Conservation (phyloP, 2,888 invertebrate genomes). For the Parelbella ahira region DNA sequence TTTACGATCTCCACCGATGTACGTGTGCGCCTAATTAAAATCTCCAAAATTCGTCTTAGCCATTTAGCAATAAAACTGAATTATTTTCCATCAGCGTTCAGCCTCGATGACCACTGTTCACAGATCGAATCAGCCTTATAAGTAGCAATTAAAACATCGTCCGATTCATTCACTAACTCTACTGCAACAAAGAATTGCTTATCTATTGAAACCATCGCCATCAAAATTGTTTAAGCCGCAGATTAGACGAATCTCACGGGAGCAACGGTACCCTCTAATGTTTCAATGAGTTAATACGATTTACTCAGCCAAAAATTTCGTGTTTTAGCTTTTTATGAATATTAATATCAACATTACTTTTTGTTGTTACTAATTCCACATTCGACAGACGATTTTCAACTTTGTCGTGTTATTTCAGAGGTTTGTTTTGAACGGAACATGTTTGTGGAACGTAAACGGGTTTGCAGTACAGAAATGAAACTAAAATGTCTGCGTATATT, state of each 20-base stretch:
- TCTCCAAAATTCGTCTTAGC: conserved; percentile 14
- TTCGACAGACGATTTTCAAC: conserved; percentile 1
- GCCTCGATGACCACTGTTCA: conserved; percentile 22
- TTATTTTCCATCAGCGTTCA: conserved; percentile 23
- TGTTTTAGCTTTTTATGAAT: conserved; percentile 25
- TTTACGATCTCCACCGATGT: not conserved
- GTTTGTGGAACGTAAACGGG: conserved; percentile 14
- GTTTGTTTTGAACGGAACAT: conserved; percentile 1
- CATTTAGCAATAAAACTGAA: conserved; percentile 13
- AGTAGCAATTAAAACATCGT: conserved; percentile 40
- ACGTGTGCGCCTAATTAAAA: conserved; percentile 16
- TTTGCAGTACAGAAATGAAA: conserved; percentile 13
- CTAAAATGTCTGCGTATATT: conserved; percentile 18
- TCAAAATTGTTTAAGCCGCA: conserved; percentile 33
- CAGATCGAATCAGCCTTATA: conserved; percentile 31
- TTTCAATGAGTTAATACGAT: conserved; percentile 38
- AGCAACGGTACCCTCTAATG: conserved; percentile 38
- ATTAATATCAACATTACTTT: conserved; percentile 26
- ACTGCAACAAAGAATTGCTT: conserved; percentile 41
- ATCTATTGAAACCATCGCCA: conserved; percentile 46
- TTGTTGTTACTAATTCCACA: conserved; percentile 19
- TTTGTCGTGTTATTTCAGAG: not conserved
- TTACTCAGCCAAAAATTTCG: conserved; percentile 28
- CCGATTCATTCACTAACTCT: conserved; percentile 36
- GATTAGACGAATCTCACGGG: conserved; percentile 36